A percentile compares a stretch with the other conserved stretches of the same genome.
phyloP scores from a whole-genome alignment of 1,140 invertebrate genomes.

The Heliconius nattereri region DNA sequence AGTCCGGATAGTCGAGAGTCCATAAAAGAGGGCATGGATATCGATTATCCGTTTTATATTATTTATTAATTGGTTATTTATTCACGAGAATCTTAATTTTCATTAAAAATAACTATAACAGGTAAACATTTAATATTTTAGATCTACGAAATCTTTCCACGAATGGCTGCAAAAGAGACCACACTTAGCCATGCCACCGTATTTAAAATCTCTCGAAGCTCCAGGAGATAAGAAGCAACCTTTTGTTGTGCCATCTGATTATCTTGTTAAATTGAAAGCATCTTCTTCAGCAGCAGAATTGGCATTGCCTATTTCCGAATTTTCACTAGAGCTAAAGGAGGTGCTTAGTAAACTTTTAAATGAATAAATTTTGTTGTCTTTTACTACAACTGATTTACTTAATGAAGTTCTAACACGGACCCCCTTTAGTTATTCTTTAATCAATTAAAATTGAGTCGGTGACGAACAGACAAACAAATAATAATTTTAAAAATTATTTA shows the following conservation, averaged over 20 bases:
- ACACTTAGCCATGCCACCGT: conserved; percentile 69
- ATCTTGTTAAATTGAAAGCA: conserved; percentile 50
- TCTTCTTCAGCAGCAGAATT: conserved; percentile 52
- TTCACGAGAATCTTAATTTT: too few relatives aligned
- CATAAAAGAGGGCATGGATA: too few relatives aligned
- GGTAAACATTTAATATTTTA: conserved; percentile 42
- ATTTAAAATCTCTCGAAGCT: conserved; percentile 50
- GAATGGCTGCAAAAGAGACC: conserved; percentile 69
- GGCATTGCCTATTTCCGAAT: conserved; percentile 66
- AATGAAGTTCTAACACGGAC: neutral
- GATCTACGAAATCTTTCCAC: conserved; percentile 76
- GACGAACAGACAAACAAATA: too few relatives aligned
- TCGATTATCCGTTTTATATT: too few relatives aligned
- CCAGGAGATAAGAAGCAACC: conserved; percentile 63
- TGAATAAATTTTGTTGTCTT: conserved; percentile 41
- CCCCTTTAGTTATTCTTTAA: too few relatives aligned
- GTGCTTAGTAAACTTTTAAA: conserved; percentile 69
- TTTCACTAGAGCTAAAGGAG: conserved; percentile 65
- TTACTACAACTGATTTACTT: neutral
- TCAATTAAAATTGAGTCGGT: too few relatives aligned
- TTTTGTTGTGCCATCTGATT: conserved; percentile 70
- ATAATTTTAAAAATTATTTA: too few relatives aligned
- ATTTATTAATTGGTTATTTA: too few relatives aligned
- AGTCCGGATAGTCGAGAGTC: too few relatives aligned
- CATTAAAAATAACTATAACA: too few relatives aligned